Base-by-base conservation (phyloP, 2,888 invertebrate genomes). In the Eilema caniola region DNA sequence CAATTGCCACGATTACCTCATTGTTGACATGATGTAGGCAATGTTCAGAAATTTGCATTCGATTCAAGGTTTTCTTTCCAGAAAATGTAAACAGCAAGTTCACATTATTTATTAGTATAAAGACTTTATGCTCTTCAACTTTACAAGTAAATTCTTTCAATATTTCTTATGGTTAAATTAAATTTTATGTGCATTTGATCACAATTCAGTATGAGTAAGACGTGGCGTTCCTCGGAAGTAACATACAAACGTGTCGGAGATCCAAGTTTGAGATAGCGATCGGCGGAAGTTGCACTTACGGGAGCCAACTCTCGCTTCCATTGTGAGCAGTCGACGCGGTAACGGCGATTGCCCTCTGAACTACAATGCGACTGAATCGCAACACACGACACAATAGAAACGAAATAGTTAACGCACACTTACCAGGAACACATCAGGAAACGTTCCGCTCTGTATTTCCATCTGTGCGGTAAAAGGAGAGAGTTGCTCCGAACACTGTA, bases 391-490 rank as follows among this genome's bases (percentile, higher is more conserved):
- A 92, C 90, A 92, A 92, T 89, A 83, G 89, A 86, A 88, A 89
- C 88, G 86, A 87, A 89, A 92, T 84, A 79, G 83, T 81, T n/a
- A 81, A 78, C 80, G 64, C 64, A 74, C 75, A 77, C 78, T 83
- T 79, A 75, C 83, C 87, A 85, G 89, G 89, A 88, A 81, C 79
- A 84, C 85, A 90, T 85, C 83, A 92, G 94, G 94, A 95, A 95
- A 87, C 92, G 94, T 94, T 95, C 92, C 94, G 94, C 93, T 93
- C 89, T 92, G 92, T 90, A 91, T 92, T 93, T 89, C 88, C 85
- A 90, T 90, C 87, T 84, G 85, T 88, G 88, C 77, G 87, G 90
- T 88, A 89, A 91, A 88, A 89, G 90, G 92, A 93, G 95, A 94
- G 93, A 94, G 94, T 90, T 85, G 83, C 80, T 88, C 85, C 87